Conservation (phyloP, 64 coral and sea anemone species). For the Catalaphyllia jardinei region DNA sequence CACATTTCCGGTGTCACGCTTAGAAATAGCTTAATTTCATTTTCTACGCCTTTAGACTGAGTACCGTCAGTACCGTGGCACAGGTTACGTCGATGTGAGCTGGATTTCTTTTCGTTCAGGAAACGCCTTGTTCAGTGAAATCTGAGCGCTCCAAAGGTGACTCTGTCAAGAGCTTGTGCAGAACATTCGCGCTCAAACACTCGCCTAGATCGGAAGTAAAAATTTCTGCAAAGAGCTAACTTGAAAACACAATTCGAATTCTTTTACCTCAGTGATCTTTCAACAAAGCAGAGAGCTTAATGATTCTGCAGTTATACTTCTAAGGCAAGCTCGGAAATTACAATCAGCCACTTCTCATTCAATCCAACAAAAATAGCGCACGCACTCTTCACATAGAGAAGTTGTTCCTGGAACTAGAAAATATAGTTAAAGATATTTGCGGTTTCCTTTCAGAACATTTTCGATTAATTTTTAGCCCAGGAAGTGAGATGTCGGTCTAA, state of each 20-base stretch:
- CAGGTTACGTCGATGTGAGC: neutral
- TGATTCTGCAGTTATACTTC: neutral
- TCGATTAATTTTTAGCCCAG: neutral
- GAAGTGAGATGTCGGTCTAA: neutral
- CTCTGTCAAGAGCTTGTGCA: too few species aligned
- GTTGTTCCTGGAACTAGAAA: too few species aligned
- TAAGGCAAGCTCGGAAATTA: neutral
- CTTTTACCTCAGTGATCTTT: too few species aligned
- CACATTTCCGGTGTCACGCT: neutral
- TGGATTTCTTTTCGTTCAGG: neutral
- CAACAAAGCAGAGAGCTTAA: neutral
- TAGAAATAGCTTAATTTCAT: neutral
- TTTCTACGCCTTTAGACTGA: neutral
- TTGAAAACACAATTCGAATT: too few species aligned
- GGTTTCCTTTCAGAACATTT: too few species aligned
- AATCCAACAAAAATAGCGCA: neutral
- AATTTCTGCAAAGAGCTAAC: too few species aligned
- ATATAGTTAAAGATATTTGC: too few species aligned
- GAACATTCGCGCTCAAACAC: too few species aligned
- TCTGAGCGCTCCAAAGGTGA: neutral
- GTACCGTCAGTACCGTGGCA: neutral
- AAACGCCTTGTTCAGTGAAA: conserved; percentile 8
- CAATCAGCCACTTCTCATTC: neutral
- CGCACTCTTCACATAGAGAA: too few species aligned
- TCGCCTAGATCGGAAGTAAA: too few species aligned